These are phyloP conservation scores for Parochlus steinenii DNA, from an alignment of 2,888 invertebrate species.

Conservation along the genomic window DNA sequence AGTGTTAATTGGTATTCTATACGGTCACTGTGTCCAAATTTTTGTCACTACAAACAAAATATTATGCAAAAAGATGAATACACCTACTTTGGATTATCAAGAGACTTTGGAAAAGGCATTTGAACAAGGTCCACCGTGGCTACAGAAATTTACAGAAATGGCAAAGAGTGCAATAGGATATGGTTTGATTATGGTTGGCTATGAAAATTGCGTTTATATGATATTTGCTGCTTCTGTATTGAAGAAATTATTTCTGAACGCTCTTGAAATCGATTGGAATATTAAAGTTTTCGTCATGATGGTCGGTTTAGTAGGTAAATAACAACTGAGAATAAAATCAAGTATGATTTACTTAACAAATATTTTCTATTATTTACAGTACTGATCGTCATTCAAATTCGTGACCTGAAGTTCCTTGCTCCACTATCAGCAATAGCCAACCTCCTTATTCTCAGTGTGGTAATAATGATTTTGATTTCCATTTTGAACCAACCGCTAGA, in stretches of 20 bases:
- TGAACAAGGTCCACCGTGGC: slow-evolving; percentile 48
- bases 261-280: slow-evolving; percentile 21
- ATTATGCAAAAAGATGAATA: no score
- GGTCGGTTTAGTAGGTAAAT: no score
- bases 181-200: slow-evolving; percentile 49
- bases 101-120: slow-evolving; percentile 73
- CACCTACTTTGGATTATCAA: slow-evolving; percentile 62
- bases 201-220: slow-evolving; percentile 59
- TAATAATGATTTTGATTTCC: slow-evolving; percentile 70
- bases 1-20: no score
- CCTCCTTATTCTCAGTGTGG: slow-evolving; percentile 55
- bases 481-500: slow-evolving; percentile 45
- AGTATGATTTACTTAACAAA: no score
- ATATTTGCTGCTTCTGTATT: slow-evolving; percentile 50
- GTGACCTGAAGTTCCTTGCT: slow-evolving; percentile 67
- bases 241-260: slow-evolving; percentile 31
- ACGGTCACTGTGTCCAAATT: no score
- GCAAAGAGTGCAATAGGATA: slow-evolving; percentile 52
- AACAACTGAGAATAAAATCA: no score
- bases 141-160: slow-evolving; percentile 44
- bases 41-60: no score
- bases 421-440: slow-evolving; percentile 84
- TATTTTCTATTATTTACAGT: no score
- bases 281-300: slow-evolving; percentile 43
- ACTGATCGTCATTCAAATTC: slow-evolving; percentile 43